Percentiles rank a stretch among this genome's conserved stretches.
phyloP scores from a whole-genome alignment of 1,140 invertebrate species.

The Heliconius melpomene region DNA sequence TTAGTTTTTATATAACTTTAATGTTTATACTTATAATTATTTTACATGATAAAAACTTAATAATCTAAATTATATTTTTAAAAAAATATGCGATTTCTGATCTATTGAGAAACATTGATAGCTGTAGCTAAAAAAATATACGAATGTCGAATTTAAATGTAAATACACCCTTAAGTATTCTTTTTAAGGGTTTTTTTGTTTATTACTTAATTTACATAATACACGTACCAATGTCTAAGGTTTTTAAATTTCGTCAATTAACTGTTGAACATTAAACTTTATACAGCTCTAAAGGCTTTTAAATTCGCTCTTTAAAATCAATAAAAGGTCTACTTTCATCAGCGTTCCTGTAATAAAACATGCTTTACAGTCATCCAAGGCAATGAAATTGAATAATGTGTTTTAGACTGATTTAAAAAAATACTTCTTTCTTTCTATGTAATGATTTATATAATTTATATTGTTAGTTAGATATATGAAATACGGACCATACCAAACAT shows the following conservation, averaged over 20 bases:
- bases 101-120: no score
- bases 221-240: constrained; percentile 4
- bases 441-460: not conserved
- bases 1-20: not conserved
- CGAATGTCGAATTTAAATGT: not conserved
- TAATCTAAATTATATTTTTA: not conserved
- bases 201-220: constrained; percentile 16
- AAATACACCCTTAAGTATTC: not conserved
- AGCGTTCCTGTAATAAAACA: constrained; percentile 72
- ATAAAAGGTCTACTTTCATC: constrained; percentile 77
- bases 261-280: constrained; percentile 51
- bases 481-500: no score
- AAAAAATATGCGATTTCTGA: no score
- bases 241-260: constrained; percentile 41
- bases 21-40: no score
- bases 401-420: constrained; percentile 24
- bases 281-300: constrained; percentile 69
- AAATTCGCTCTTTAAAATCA: constrained; percentile 74
- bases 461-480: not conserved
- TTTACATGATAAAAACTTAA: not conserved
- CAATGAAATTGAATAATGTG: constrained; percentile 68
- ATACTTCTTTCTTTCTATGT: constrained; percentile 2
- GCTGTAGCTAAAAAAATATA: no score
- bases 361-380: constrained; percentile 70
- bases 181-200: not conserved